These are phyloP conservation scores for Acholoe squamosa DNA, from an alignment of 2,888 invertebrate species.

Conservation along the genomic window DNA sequence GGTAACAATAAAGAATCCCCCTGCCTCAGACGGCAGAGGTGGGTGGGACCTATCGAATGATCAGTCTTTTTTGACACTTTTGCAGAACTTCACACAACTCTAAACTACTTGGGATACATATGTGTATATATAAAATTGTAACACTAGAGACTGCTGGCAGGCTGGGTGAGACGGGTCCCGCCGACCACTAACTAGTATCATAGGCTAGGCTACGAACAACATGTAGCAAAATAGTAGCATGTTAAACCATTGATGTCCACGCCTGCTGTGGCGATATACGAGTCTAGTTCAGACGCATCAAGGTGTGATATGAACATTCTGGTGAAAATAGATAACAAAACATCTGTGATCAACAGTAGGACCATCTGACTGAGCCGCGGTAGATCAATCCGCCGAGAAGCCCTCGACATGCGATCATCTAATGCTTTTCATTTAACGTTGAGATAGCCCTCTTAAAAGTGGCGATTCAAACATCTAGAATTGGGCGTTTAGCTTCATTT, in stretches of 20 bases:
- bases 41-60: conserved; percentile 18
- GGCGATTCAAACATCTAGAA: conserved; percentile 1
- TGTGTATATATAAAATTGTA: conserved; percentile 46
- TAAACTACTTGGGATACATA: conserved; percentile 32
- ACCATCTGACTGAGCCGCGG: conserved; percentile 19
- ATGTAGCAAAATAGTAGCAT: conserved; percentile 63
- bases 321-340: conserved; percentile 63
- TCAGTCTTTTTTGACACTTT: conserved; percentile 58
- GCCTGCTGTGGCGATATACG: not conserved
- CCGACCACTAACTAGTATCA: conserved; percentile 14
- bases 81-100: conserved; percentile 54
- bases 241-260: conserved; percentile 36
- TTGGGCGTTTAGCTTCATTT: conserved; percentile 40
- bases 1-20: not conserved
- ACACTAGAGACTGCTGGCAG: conserved; percentile 21
- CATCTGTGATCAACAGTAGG: conserved; percentile 60
- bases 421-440: conserved; percentile 25
- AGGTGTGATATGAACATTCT: conserved; percentile 58
- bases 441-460: conserved; percentile 37
- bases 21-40: not conserved
- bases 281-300: conserved; percentile 37
- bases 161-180: conserved; percentile 20
- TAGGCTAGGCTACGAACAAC: conserved; percentile 52
- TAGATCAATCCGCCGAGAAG: not conserved
- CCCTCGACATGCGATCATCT: not conserved